phyloP scores from a whole-genome alignment of 2,888 invertebrate species.

The Drosophila borborema region DNA sequence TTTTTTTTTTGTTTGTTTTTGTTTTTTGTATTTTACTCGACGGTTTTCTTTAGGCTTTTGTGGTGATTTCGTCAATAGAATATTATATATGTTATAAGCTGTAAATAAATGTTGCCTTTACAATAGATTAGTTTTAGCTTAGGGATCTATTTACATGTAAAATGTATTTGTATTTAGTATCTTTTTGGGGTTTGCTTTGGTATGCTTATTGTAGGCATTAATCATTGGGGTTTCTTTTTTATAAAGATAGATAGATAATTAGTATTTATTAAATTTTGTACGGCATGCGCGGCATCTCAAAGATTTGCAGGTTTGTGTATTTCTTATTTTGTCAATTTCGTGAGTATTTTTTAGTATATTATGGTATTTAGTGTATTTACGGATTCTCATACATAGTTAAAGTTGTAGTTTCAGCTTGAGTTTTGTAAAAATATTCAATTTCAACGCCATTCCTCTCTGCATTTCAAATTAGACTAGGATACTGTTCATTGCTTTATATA shows the following conservation, averaged over 20 bases:
- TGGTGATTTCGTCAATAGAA: constrained; percentile 71
- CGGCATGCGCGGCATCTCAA: constrained; percentile 63
- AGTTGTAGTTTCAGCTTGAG: constrained; percentile 44
- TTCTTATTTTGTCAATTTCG: constrained; percentile 22
- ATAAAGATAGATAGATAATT: constrained; percentile 6
- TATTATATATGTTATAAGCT: constrained; percentile 65
- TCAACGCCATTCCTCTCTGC: constrained; percentile 53
- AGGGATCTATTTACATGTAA: constrained; percentile 67
- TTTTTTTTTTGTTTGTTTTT: background rate
- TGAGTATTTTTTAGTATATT: background rate
- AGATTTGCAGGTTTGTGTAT: constrained; percentile 37
- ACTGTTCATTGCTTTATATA: constrained; percentile 84
- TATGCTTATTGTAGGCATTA: constrained; percentile 23
- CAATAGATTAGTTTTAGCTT: constrained; percentile 58
- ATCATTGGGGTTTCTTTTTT: background rate
- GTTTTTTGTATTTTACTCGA: constrained; percentile 32
- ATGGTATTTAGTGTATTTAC: constrained; percentile 20
- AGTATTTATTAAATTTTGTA: constrained; percentile 48
- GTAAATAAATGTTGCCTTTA: constrained; percentile 71
- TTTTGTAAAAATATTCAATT: constrained; percentile 74
- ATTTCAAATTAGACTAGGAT: constrained; percentile 78
- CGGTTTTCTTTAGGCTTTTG: constrained; percentile 68
- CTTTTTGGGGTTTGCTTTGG: constrained; percentile 16
- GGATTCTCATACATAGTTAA: constrained; percentile 33
- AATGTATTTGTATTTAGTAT: constrained; percentile 37